These are phyloP conservation scores for Metalampra italica DNA, from an alignment of 2,888 invertebrate species.

Conservation along the genomic window DNA sequence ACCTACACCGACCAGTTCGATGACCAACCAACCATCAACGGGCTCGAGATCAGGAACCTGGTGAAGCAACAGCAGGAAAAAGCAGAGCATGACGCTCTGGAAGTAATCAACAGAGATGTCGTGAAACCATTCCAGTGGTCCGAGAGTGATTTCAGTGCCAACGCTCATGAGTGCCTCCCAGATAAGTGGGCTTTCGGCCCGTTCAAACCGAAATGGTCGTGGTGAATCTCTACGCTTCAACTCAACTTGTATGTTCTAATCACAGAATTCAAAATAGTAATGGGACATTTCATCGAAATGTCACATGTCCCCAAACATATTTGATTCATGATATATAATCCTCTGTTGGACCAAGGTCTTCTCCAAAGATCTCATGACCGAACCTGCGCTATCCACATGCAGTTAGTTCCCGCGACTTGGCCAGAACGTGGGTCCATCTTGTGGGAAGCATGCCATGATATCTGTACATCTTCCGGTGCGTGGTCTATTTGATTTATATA, in stretches of 20 bases:
- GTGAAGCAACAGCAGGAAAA: conserved; percentile 59
- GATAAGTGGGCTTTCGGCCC: conserved; percentile 85
- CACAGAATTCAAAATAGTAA: background rate
- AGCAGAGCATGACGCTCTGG: conserved; percentile 50
- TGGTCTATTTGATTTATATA: too few species aligned
- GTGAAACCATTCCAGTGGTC: conserved; percentile 86
- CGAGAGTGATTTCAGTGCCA: conserved; percentile 78
- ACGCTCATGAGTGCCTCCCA: conserved; percentile 84
- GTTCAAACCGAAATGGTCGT: conserved; percentile 78
- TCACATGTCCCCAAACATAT: too few species aligned
- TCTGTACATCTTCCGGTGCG: too few species aligned
- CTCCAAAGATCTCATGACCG: too few species aligned
- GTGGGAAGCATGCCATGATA: too few species aligned
- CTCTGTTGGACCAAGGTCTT: too few species aligned
- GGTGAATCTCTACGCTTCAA: conserved; percentile 60
- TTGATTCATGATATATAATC: too few species aligned
- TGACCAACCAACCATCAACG: conserved; percentile 53
- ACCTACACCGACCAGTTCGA: conserved; percentile 66
- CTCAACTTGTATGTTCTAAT: background rate
- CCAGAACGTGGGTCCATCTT: too few species aligned
- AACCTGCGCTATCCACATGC: too few species aligned
- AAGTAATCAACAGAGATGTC: conserved; percentile 48
- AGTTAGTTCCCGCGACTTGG: too few species aligned
- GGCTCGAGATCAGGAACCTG: conserved; percentile 56
- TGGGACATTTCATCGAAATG: too few species aligned